Evolutionary conservation across 2,888 invertebrate species (phyloP).

Genomic region (Tinea pellionella): DNA sequence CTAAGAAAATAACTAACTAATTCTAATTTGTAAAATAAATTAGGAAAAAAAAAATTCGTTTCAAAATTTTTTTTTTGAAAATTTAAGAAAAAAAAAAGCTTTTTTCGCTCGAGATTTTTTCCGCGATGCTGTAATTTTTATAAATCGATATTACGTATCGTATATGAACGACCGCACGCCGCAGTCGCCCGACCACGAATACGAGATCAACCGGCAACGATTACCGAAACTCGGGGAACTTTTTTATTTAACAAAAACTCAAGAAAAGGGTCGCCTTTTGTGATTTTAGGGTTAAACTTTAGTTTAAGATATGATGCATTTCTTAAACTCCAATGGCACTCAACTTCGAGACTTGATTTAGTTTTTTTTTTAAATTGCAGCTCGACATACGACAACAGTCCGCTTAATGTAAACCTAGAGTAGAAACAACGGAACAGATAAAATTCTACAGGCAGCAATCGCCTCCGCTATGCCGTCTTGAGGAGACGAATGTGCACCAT

Average conservation of each 20-base stretch:
- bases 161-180: slow-evolving; percentile 48
- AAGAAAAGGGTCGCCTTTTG: slow-evolving; percentile 46
- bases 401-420: too few species aligned
- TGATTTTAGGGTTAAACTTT: slow-evolving; percentile 54
- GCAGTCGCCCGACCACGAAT: slow-evolving; percentile 59
- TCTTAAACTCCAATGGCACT: not conserved
- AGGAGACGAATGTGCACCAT: too few species aligned
- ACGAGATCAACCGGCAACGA: slow-evolving; percentile 30
- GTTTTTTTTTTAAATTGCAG: too few species aligned
- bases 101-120: slow-evolving; percentile 31
- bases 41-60: not conserved
- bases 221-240: slow-evolving; percentile 21
- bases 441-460: too few species aligned
- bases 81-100: slow-evolving; percentile 35
- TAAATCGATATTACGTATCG: slow-evolving; percentile 30
- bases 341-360: not conserved
- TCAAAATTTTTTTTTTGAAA: slow-evolving; percentile 37
- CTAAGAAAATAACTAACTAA: too few species aligned
- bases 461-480: too few species aligned
- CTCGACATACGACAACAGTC: too few species aligned
- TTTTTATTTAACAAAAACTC: slow-evolving; percentile 56
- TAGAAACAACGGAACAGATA: too few species aligned
- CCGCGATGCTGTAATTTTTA: slow-evolving; percentile 50
- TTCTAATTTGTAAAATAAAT: slow-evolving; percentile 18
- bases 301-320: not conserved